Evolutionary conservation across 2,888 invertebrate genomes (phyloP).

Genomic region (Agrotis ipsilon): DNA sequence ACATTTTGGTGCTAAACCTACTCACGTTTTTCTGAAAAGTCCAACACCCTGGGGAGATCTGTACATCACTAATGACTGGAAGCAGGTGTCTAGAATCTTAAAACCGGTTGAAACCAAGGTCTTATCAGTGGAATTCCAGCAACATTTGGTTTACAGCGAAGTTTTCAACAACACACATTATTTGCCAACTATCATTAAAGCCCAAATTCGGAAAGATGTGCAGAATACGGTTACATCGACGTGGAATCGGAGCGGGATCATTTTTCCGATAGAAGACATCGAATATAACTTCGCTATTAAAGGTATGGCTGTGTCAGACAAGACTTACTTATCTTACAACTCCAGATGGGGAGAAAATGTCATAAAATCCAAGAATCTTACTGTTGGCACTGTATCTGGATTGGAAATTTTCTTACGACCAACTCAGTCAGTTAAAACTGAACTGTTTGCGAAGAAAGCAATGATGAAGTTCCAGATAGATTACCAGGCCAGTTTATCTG

Average conservation of each 20-base stretch:
- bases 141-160: conserved; percentile 26
- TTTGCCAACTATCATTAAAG: neutral
- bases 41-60: conserved; percentile 79
- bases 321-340: conserved; percentile 31
- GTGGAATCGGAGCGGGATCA: conserved; percentile 32
- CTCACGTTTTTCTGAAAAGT: conserved; percentile 58
- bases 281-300: conserved; percentile 44
- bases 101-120: conserved; percentile 60
- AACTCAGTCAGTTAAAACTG: conserved; percentile 63
- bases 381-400: conserved; percentile 41
- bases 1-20: conserved; percentile 68
- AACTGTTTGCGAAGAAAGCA: conserved; percentile 66
- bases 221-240: conserved; percentile 47
- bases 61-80: conserved; percentile 70
- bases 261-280: conserved; percentile 30
- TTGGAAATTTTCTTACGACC: conserved; percentile 64
- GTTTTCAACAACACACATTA: conserved; percentile 46
- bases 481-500: conserved; percentile 69
- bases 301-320: conserved; percentile 43
- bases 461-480: conserved; percentile 68
- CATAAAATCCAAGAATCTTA: conserved; percentile 31
- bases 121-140: conserved; percentile 9
- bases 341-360: conserved; percentile 53
- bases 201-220: conserved; percentile 26
- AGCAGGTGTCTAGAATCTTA: conserved; percentile 69